Conservation (phyloP, 1,140 invertebrate genomes). For the Orius insidiosus region DNA sequence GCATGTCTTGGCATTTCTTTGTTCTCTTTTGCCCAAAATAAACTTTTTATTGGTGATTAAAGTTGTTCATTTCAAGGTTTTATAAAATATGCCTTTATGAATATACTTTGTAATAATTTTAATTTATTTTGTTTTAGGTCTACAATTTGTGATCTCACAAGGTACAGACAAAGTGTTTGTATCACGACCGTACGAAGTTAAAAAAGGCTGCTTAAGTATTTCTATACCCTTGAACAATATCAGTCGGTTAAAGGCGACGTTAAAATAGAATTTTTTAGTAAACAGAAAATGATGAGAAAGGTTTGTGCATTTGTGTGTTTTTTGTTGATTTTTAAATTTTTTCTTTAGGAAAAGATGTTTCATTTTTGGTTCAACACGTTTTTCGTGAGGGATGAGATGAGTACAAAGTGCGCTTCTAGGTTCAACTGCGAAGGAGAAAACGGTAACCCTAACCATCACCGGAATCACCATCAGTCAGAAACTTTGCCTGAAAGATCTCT, state of each 20-base stretch:
- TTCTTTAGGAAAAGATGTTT: slow-evolving; percentile 74
- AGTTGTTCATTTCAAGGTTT: too few relatives aligned
- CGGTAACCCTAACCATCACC: slow-evolving; percentile 17
- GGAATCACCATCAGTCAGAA: slow-evolving; percentile 8
- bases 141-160: slow-evolving; percentile 41
- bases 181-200: slow-evolving; percentile 37
- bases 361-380: slow-evolving; percentile 96
- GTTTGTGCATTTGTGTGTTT: slow-evolving; percentile 26
- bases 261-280: slow-evolving; percentile 74
- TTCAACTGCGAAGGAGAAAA: slow-evolving; percentile 18
- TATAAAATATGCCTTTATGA: too few relatives aligned
- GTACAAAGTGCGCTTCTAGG: not conserved
- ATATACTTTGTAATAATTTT: too few relatives aligned
- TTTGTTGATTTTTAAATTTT: slow-evolving; percentile 14
- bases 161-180: slow-evolving; percentile 38
- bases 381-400: slow-evolving; percentile 48
- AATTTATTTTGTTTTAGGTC: slow-evolving; percentile 30
- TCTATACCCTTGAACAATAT: slow-evolving; percentile 37
- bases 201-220: slow-evolving; percentile 32
- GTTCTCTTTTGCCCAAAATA: too few relatives aligned
- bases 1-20: too few relatives aligned
- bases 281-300: slow-evolving; percentile 62
- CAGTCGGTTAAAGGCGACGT: slow-evolving; percentile 67
- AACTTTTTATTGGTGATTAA: too few relatives aligned
- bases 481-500: slow-evolving; percentile 27